These are phyloP conservation scores for Pelobates cultripes DNA, from an alignment of 2,797 vertebrate genomes.

Conservation along the genomic window DNA sequence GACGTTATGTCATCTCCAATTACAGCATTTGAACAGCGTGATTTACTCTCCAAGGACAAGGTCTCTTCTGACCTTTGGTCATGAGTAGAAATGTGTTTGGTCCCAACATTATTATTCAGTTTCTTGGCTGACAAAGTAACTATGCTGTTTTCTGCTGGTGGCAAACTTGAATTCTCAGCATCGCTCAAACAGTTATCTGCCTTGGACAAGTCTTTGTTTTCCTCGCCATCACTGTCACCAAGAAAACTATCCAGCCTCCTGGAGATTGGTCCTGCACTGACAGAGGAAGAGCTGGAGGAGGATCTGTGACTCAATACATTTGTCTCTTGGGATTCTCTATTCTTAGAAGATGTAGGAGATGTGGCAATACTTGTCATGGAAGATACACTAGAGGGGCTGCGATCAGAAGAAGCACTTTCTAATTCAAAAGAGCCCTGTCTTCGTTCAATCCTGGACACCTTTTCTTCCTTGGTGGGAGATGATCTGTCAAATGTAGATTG, in stretches of 20 bases:
- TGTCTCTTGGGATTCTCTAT: conserved; percentile 55
- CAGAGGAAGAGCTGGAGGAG: conserved; percentile 28
- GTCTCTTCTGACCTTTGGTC: conserved; percentile 20
- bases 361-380: neutral
- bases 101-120: conserved; percentile 25
- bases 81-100: conserved; percentile 6
- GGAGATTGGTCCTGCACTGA: conserved; percentile 90
- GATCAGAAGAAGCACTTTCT: conserved; percentile 32
- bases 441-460: neutral
- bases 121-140: neutral
- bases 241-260: conserved; percentile 84
- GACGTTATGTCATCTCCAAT: conserved; percentile 52
- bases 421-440: conserved; percentile 40
- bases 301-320: conserved; percentile 57
- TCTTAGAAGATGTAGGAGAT: conserved; percentile 51
- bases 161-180: neutral
- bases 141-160: conserved; percentile 3
- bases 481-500: conserved; percentile 76
- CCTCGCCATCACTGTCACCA: conserved; percentile 78
- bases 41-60: conserved; percentile 53
- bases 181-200: conserved; percentile 22
- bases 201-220: conserved; percentile 69
- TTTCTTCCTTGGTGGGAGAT: conserved; percentile 67
- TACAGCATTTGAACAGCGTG: conserved; percentile 49
- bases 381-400: neutral